A percentile compares a stretch with the other conserved stretches of the same genome.
Evolutionary conservation across 1,140 invertebrate species (phyloP).

Genomic region (Amphibalanus amphitrite): DNA sequence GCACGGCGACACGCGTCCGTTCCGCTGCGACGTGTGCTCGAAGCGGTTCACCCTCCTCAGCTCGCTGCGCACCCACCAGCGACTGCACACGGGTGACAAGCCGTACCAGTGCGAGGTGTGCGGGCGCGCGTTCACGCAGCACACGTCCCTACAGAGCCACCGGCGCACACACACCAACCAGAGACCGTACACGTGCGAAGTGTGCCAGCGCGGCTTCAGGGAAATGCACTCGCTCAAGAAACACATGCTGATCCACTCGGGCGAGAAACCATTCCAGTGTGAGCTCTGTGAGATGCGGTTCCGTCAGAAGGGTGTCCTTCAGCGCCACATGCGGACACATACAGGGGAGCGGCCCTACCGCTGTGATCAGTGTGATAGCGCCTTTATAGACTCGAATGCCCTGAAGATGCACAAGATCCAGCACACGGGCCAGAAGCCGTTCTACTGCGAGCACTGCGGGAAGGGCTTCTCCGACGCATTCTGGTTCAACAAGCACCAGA

Average conservation of each 20-base stretch:
- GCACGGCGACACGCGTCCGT: constrained; percentile 14
- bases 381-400: too few relatives aligned
- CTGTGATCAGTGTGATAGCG: too few relatives aligned
- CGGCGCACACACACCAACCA: constrained; percentile 20
- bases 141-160: constrained; percentile 15
- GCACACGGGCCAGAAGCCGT: constrained; percentile 15
- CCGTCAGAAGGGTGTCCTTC: constrained; percentile 65
- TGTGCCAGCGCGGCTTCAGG: constrained; percentile 81
- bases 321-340: constrained; percentile 57
- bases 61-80: constrained; percentile 13
- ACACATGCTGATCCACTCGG: constrained; percentile 74
- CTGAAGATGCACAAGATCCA: constrained; percentile 13
- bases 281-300: constrained; percentile 69
- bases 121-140: constrained; percentile 13
- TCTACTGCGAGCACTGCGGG: constrained; percentile 14
- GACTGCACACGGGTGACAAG: constrained; percentile 13
- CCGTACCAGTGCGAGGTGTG: constrained; percentile 15
- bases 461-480: constrained; percentile 15
- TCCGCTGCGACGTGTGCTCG: constrained; percentile 15
- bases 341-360: too few relatives aligned
- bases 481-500: constrained; percentile 14
- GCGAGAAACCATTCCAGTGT: constrained; percentile 69
- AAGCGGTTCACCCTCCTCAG: constrained; percentile 14
- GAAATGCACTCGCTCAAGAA: constrained; percentile 77
- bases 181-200: constrained; percentile 58